Base-by-base conservation (phyloP, 92 coral and sea anemone genomes). In the Parazoanthus swiftii region DNA sequence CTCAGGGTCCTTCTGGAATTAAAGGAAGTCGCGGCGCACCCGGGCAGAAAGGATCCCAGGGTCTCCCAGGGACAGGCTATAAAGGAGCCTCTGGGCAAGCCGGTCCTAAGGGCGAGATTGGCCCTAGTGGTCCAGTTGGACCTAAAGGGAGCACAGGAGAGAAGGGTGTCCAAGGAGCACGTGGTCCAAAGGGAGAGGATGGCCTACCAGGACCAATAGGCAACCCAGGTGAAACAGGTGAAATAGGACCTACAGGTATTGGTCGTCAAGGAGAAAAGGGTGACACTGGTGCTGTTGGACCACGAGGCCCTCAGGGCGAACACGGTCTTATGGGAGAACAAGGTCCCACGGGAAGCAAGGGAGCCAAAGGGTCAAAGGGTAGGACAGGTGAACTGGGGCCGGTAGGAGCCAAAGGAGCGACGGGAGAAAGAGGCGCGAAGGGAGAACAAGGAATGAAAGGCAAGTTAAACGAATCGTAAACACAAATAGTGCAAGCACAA, bases 51-150 rank as follows among this genome's bases (percentile, higher is more conserved):
- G 85, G 85, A 80, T 35, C 70, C 43, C 25, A 6, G 51, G 85
- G 85, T 20, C 85, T 37, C 18, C 44, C 35, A 80, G 85, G 85
- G 3, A 63, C 2, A 80, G 71, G 71, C 65, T 68, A 21, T 29
- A 80, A 80, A 80, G 85, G 85, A 10, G 85, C 59, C 10, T 14
- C 39, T 26, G 85, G 85, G 26, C 70, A 5, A 58, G 11, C 36
- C 1, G 85, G 85, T 37, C 85, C 70, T 0, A 54, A 58, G 16
- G 85, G 85, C 8, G 85, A 80, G 46, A 80, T 58, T 58, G 85
- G 85, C 21, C 43, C 85, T 26, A 10, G n/a, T 26, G 85, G 85
- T 21, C 71, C 43, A 9, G 38, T 15, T 33, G 85, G 85, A 14
- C 85, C 73, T 4, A 16, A 14, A 33, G 85, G 85, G 37, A 54